Percentiles rank a stretch among this genome's conserved stretches.
Conservation (phyloP, 2,797 vertebrate species). For the Crenuchus spilurus region DNA sequence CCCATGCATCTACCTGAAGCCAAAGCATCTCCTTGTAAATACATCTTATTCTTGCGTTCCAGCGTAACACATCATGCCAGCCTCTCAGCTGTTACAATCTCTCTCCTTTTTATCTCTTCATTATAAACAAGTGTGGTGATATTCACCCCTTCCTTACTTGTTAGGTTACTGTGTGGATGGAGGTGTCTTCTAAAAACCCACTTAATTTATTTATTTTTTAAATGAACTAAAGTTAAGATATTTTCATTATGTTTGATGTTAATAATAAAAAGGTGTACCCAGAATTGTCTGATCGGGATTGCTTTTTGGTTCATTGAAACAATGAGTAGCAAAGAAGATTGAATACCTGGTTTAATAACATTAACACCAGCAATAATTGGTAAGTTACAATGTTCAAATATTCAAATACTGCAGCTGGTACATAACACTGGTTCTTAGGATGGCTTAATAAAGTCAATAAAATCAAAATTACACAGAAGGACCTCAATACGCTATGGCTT, state of each 20-base stretch:
- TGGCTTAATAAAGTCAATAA: constrained; percentile 15
- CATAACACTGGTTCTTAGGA: constrained; percentile 66
- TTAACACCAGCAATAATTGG: constrained; percentile 41
- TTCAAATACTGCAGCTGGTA: constrained; percentile 54
- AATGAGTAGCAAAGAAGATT: constrained; percentile 3
- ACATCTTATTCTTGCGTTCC: constrained; percentile 25
- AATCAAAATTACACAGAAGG: constrained; percentile 38
- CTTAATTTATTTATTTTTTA: constrained; percentile 66
- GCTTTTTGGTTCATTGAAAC: neutral
- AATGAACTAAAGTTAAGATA: constrained; percentile 78
- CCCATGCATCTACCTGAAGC: neutral
- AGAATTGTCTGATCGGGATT: constrained; percentile 1
- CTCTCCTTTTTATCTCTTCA: constrained; percentile 12
- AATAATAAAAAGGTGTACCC: constrained; percentile 75
- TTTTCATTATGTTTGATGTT: constrained; percentile 81
- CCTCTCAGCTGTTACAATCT: constrained; percentile 23
- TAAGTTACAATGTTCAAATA: constrained; percentile 53
- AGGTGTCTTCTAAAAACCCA: constrained; percentile 68
- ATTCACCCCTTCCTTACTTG: constrained; percentile 64
- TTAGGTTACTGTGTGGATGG: constrained; percentile 82
- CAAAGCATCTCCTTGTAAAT: constrained; percentile 35
- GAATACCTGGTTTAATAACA: constrained; percentile 59
- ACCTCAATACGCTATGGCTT: constrained; percentile 31
- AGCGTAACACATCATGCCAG: constrained; percentile 41
- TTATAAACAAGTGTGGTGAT: constrained; percentile 62